Conservation (phyloP, 2,113 vertebrate species). For the Physeter macrocephalus region DNA sequence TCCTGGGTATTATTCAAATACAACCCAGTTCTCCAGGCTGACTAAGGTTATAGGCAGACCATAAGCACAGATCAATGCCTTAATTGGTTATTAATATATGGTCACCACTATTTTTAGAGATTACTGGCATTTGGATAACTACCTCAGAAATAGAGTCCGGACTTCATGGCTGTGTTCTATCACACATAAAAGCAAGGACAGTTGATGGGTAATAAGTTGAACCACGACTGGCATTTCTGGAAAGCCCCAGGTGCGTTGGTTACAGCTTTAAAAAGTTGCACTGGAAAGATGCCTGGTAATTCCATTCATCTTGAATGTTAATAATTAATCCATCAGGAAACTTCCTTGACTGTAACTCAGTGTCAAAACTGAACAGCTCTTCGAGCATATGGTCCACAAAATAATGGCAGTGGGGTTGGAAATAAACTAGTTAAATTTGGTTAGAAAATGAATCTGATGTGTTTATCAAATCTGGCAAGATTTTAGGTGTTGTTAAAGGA, state of each 20-base stretch:
- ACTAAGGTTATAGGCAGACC: not conserved
- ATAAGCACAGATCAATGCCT: slow-evolving; percentile 13
- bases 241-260: too few relatives aligned
- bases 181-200: slow-evolving; percentile 24
- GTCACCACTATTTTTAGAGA: slow-evolving; percentile 49
- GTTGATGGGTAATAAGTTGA: not conserved
- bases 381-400: not conserved
- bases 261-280: not conserved
- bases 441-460: not conserved
- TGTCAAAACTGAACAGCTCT: not conserved
- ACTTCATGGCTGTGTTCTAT: slow-evolving; percentile 30
- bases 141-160: slow-evolving; percentile 18
- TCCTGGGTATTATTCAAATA: not conserved
- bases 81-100: slow-evolving; percentile 53
- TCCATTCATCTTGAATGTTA: slow-evolving; percentile 29
- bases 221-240: fast-evolving
- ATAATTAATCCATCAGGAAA: slow-evolving; percentile 22
- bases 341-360: not conserved
- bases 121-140: slow-evolving; percentile 39
- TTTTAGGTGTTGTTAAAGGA: not conserved
- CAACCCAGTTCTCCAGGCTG: not conserved
- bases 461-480: not conserved
- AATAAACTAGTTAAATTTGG: not conserved
- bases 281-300: slow-evolving; percentile 31
- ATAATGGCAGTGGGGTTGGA: not conserved